These are phyloP conservation scores for Solen grandis DNA, from an alignment of 1,140 invertebrate genomes.

Conservation along the genomic window DNA sequence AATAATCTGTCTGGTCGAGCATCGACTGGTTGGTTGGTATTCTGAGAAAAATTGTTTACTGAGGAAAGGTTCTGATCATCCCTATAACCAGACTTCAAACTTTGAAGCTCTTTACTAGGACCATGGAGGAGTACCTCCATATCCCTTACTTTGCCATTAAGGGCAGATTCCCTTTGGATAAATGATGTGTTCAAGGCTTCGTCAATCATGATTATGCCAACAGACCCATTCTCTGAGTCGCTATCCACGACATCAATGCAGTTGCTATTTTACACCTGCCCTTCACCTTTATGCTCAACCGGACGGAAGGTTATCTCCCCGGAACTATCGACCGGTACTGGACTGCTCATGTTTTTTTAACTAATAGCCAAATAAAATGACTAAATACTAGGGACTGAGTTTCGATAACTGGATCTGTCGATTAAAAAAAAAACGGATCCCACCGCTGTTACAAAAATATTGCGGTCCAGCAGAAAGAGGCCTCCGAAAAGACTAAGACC, in stretches of 20 bases:
- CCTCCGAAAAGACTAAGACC: too few relatives aligned
- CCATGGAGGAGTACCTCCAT: too few relatives aligned
- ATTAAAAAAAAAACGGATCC: constrained; percentile 8
- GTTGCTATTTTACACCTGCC: not conserved
- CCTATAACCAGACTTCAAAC: too few relatives aligned
- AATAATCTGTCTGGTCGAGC: too few relatives aligned
- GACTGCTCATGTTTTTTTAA: not conserved
- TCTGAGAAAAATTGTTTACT: too few relatives aligned
- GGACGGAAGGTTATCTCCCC: not conserved
- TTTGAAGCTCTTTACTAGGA: too few relatives aligned
- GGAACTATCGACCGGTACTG: not conserved
- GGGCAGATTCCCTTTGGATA: not conserved
- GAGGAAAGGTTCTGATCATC: too few relatives aligned
- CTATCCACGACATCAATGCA: not conserved
- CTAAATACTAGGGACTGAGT: not conserved
- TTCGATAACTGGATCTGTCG: constrained; percentile 4
- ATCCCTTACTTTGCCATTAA: not conserved
- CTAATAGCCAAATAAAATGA: not conserved
- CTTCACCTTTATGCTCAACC: not conserved
- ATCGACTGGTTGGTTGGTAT: too few relatives aligned
- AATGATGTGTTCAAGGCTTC: not conserved
- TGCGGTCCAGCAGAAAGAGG: too few relatives aligned
- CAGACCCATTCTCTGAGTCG: not conserved
- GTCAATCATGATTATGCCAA: not conserved
- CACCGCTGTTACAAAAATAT: constrained; percentile 21